These are phyloP conservation scores for Porites lobata DNA, from an alignment of 92 coral and sea anemone genomes.

Conservation along the genomic window DNA sequence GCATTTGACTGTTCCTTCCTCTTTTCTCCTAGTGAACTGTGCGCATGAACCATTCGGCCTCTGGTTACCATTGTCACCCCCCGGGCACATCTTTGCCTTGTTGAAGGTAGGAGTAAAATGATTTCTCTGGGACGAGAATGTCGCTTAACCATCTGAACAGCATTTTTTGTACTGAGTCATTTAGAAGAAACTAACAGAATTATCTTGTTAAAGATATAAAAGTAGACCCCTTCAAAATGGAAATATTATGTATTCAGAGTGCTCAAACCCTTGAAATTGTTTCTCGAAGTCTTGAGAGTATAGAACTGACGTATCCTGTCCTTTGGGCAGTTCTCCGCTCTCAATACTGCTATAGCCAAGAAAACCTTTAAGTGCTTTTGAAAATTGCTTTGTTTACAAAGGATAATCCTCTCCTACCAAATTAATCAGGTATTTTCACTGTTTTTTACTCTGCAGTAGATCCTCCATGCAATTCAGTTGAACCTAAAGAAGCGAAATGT, in stretches of 20 bases:
- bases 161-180: not conserved
- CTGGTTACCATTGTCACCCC: not conserved
- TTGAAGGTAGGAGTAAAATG: slow-evolving; percentile 17
- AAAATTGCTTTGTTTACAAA: slow-evolving; percentile 11
- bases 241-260: slow-evolving; percentile 6
- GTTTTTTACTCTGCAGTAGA: slow-evolving; percentile 20
- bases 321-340: slow-evolving; percentile 2
- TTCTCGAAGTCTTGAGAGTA: not conserved
- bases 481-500: too few relatives aligned
- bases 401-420: slow-evolving; percentile 57
- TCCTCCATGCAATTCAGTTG: too few relatives aligned
- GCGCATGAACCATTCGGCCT: slow-evolving; percentile 13
- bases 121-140: slow-evolving; percentile 4
- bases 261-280: not conserved
- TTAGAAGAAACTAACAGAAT: not conserved
- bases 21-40: not conserved
- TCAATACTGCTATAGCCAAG: not conserved
- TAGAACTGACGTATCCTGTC: too few relatives aligned
- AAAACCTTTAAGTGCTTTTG: not conserved
- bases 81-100: slow-evolving; percentile 12
- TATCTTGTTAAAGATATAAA: not conserved
- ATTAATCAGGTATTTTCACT: slow-evolving; percentile 76
- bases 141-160: slow-evolving; percentile 7
- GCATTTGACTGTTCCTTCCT: not conserved
- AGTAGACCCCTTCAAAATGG: slow-evolving; percentile 4